Conservation (phyloP, 2,797 vertebrate species). For the Morelia viridis region DNA sequence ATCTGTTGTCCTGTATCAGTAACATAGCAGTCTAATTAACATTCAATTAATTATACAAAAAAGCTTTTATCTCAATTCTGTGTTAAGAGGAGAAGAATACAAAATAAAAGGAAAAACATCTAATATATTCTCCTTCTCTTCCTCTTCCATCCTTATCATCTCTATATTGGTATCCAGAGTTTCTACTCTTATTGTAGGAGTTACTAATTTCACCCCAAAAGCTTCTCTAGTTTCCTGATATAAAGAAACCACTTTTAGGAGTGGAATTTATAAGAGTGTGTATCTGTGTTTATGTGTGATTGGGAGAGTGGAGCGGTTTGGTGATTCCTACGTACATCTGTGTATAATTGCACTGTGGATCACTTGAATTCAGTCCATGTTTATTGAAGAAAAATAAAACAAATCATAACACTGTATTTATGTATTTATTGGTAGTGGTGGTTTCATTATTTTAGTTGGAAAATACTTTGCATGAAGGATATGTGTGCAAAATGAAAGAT, state of each 20-base stretch:
- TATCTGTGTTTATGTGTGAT: not conserved
- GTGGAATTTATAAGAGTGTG: not conserved
- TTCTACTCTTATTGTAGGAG: not conserved
- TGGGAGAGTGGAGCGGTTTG: not conserved
- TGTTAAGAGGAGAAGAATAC: not conserved
- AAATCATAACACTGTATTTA: not conserved
- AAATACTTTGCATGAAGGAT: not conserved
- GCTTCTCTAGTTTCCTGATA: not conserved
- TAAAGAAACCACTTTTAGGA: not conserved
- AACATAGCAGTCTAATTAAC: not conserved
- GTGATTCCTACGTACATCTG: not conserved
- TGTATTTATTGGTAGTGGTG: not conserved
- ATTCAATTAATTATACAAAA: not conserved
- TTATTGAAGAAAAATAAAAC: not conserved
- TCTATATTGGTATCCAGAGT: not conserved
- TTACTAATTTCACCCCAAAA: not conserved
- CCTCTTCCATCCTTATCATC: not conserved
- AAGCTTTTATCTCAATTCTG: not conserved
- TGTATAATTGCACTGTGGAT: not conserved
- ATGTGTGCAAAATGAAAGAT: constrained; percentile 7
- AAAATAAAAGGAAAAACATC: not conserved
- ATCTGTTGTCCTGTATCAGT: not conserved
- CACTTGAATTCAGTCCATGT: not conserved
- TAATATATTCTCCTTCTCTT: not conserved
- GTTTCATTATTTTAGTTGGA: not conserved